These are phyloP conservation scores for Helarctos malayanus DNA, from an alignment of 2,797 vertebrate species.

Conservation along the genomic window DNA sequence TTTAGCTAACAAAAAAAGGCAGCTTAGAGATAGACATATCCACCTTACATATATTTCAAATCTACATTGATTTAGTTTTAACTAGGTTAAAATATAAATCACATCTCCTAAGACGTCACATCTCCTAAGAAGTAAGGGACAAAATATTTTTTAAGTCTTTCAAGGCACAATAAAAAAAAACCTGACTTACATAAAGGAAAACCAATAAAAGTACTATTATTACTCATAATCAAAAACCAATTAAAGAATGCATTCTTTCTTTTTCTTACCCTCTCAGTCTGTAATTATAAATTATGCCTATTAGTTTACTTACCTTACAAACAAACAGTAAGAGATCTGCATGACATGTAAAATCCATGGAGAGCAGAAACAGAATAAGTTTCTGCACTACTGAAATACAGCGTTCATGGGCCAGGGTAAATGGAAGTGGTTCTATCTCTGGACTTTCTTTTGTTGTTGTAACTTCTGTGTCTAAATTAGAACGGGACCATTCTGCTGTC, in stretches of 20 bases:
- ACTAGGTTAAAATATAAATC: constrained; percentile 31
- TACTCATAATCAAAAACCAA: constrained; percentile 25
- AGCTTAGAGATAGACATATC: background rate
- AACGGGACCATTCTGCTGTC: constrained; percentile 98
- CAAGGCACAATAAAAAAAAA: background rate
- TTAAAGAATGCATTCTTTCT: background rate
- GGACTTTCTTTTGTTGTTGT: constrained; percentile 95
- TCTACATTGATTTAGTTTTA: background rate
- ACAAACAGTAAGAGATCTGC: constrained; percentile 98
- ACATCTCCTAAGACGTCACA: background rate
- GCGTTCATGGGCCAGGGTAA: constrained; percentile 97
- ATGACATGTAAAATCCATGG: constrained; percentile 99
- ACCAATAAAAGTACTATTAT: background rate
- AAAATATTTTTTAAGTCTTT: background rate
- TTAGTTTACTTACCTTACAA: constrained; percentile 94
- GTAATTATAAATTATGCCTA: background rate
- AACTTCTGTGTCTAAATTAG: constrained; percentile 96
- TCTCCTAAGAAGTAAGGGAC: background rate
- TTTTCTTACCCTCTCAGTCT: background rate
- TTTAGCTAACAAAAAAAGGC: constrained; percentile 2
- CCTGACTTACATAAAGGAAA: background rate
- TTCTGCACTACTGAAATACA: constrained; percentile 99
- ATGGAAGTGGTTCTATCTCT: constrained; percentile 97
- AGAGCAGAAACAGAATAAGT: constrained; percentile 97
- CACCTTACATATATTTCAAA: constrained; percentile 48